These are phyloP conservation scores for Patella ulyssiponensis DNA, from an alignment of 2,888 invertebrate genomes.

Conservation along the genomic window DNA sequence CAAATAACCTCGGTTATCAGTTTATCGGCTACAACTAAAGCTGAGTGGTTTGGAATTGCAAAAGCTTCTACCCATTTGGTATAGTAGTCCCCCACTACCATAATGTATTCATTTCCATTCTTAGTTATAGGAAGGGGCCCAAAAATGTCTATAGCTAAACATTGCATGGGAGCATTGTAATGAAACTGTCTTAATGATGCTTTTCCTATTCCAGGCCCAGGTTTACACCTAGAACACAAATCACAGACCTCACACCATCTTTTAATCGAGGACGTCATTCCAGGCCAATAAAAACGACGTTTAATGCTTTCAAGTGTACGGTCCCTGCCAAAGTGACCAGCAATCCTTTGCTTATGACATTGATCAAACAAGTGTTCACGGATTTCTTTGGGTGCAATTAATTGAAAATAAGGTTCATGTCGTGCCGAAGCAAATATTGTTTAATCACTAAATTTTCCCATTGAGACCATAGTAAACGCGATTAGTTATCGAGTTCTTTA, in stretches of 20 bases:
- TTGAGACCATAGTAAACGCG: neutral
- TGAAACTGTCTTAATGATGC: slow-evolving; percentile 32
- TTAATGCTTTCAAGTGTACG: slow-evolving; percentile 30
- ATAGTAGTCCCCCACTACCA: neutral
- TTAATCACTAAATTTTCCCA: slow-evolving; percentile 13
- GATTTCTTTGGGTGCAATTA: slow-evolving; percentile 31
- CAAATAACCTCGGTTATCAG: neutral
- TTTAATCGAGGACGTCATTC: slow-evolving; percentile 26
- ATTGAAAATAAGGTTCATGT: slow-evolving; percentile 8
- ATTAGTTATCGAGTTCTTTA: neutral
- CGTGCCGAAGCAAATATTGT: slow-evolving; percentile 19
- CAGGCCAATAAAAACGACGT: slow-evolving; percentile 38
- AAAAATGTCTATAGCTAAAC: slow-evolving; percentile 36
- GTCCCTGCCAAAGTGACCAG: slow-evolving; percentile 39
- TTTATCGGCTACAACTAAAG: neutral
- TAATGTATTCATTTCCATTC: slow-evolving; percentile 5
- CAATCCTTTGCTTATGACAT: slow-evolving; percentile 30
- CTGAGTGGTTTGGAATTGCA: neutral
- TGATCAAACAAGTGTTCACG: slow-evolving; percentile 27
- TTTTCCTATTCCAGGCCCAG: slow-evolving; percentile 37
- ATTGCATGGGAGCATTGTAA: slow-evolving; percentile 26
- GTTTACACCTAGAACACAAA: slow-evolving; percentile 38
- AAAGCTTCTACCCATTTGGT: slow-evolving; percentile 10
- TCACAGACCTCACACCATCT: slow-evolving; percentile 38
- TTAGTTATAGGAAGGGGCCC: slow-evolving; percentile 22